Base-by-base conservation (phyloP, 2,797 vertebrate genomes). In the Sciurus carolinensis region DNA sequence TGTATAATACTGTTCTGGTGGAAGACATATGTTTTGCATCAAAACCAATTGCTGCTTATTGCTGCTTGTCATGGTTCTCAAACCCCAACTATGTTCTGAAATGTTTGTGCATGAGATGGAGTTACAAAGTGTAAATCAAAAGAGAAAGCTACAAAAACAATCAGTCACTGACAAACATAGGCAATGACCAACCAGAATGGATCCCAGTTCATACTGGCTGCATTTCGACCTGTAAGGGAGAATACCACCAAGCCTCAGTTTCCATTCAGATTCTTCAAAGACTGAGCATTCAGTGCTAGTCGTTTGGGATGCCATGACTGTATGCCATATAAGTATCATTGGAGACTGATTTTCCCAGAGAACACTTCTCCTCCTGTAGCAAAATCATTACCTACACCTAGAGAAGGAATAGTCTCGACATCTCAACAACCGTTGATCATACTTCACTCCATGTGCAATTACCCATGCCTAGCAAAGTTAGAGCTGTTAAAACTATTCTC, bases 401-500 rank as follows among this genome's bases (percentile, higher is more conserved):
- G 36, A 59, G 71, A 57, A 33, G 59, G 59, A 30, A 64, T 3
- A 20, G 11, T 87, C 73, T 77, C 72, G 88, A 80, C 75, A 79
- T 84, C 69, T 83, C 39, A 88, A 77, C 2, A 14, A 33, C n/a
- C 28, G 28, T 59, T 39, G 26, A 47, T 47, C 9, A 80, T 28
- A 57, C 72, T 89, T 10, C 0, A 5, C 26, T 47, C 18, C 5
- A 2, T 39, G 2, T 39, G 47, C 24, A 83, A 44, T 44, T 73
- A 69, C 11, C 76, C 59, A 28, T 81, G 66, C 57, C 13, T 9
- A 79, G 77, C 66, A 42, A 9, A 87, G 72, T 4, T 66, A 77
- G 17, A 88, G 36, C 82, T 82, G 11, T 75, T 89, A 67, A 96
- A 95, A 83, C 24, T 73, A 69, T 90, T 90, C 80, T 91, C 69